Evolutionary conservation across 2,113 vertebrate species (phyloP), one percentile per base, ranked within the genome.

Genomic region (Murina feae): DNA sequence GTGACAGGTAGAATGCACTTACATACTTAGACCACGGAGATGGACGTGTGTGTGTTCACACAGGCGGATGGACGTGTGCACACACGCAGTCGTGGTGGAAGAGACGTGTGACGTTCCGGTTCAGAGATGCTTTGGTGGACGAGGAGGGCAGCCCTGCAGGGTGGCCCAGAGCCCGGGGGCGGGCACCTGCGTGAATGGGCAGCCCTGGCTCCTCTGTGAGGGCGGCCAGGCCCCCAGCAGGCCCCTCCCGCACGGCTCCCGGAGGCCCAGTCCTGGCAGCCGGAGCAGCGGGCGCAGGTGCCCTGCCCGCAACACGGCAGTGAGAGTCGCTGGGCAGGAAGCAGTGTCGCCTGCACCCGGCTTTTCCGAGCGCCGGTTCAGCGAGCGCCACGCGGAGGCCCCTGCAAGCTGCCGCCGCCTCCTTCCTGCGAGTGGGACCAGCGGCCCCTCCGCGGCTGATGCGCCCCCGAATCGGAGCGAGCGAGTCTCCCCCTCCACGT

Each of bases 401-500:
- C 11, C 0, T 0, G n/a, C 53, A 35, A 25, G 4, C 32, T 9
- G 58, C 35, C 69, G 30, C 5, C 0, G 0, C 37, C 17, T 20
- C 9, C 9, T 1, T 71, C 20, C 10, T 11, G 30, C 25, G 10
- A 2, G 6, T 42, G 81, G 94, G 81, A 92, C 79, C 74, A 80
- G 72, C 2, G 66, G 28, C 60, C 58, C 55, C 32, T 80, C 51
- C 55, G 78, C 18, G 51, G 51, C 53, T 42, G 75, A 72, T 96
- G 88, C 96, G 88, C 74, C 91, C 55, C 69, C 55, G 86, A 97
- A 72, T 83, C 96, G 49, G 88, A 96, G 89, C 25, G 42, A 94
- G 74, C 11, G 35, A 95, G 97, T 94, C 93, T 92, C 86, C 91
- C 91, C 92, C 91, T 78, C 94, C 93, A 37, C 42, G 95, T 92